Evolutionary conservation across 2,113 vertebrate genomes (phyloP), one percentile per base, ranked within the genome.

Genomic region (Eurypyga helias): DNA sequence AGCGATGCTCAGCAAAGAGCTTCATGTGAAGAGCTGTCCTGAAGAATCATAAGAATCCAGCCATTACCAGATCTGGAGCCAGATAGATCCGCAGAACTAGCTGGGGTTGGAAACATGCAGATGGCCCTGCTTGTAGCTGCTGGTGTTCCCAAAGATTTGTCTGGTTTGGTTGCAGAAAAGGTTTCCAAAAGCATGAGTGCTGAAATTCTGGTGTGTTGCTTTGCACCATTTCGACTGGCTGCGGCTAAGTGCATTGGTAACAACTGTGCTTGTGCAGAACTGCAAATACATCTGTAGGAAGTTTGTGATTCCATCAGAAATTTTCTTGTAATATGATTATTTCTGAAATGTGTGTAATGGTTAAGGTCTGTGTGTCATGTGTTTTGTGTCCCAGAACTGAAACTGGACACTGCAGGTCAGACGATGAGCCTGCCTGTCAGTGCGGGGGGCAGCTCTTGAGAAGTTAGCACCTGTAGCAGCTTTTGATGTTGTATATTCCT

Each of bases 361-460:
- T 65, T 69, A 19, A 87, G 29, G 28, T 72, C 38, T 88, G 28
- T 10, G 13, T 11, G 5, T 62, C 28, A 46, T 51, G 17, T 31
- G 11, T 29, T 66, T 45, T 54, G 29, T 81, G 13, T 60, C 78
- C 15, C 2, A 34, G 52, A 87, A 45, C 46, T 84, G 70, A 52
- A 91, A 17, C 31, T 33, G 1, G 55, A 23, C 55, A 33, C n/a
- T 31, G n/a, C 20, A 28, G 54, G 72, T n/a, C 43, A 45, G 72
- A 13, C 15, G 11, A 2, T 2, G 6, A 51, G 38, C 29, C 38
- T 55, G 0, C 26, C 1, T 45, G 3, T 26, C 54, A 48, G 28
- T 25, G 17, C n/a, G 41, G 52, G 75, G 48, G 26, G 33, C 55
- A 18, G 81, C 21, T 82, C 72, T 55, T 60, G 69, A 72, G 89